Percentiles rank a stretch among this genome's conserved stretches.
Conservation (phyloP, 2,888 invertebrate species). For the Standfussiana lucernea region DNA sequence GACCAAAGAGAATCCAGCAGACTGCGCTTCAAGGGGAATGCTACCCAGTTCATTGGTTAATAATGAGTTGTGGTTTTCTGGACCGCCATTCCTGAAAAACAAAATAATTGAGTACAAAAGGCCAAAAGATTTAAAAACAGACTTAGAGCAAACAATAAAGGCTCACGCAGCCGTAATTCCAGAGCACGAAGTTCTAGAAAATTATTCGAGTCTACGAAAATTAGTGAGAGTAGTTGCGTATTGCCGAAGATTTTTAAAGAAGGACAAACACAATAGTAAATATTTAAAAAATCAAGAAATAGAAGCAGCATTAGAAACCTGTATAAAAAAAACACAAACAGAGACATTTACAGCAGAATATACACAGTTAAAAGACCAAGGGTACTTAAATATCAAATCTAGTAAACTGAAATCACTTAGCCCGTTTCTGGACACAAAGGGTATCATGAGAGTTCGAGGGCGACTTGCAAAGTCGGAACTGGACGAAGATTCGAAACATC, state of each 20-base stretch:
- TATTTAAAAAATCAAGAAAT: not conserved
- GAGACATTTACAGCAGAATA: conserved; percentile 3
- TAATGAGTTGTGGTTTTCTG: conserved; percentile 29
- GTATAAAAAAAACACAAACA: not conserved
- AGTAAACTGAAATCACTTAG: no score
- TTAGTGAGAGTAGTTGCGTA: no score
- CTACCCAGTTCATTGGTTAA: conserved; percentile 10
- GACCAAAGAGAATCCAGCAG: conserved; percentile 49
- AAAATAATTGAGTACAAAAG: conserved; percentile 10
- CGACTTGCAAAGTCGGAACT: conserved; percentile 1
- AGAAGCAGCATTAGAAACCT: not conserved
- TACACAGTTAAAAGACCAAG: not conserved
- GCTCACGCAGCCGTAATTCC: no score
- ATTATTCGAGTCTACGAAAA: no score
- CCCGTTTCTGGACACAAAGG: not conserved
- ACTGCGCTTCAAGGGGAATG: conserved; percentile 50
- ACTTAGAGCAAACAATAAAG: no score
- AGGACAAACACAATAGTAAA: no score
- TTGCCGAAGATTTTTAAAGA: no score
- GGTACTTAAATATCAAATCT: not conserved
- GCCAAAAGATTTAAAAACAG: no score
- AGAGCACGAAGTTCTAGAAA: no score
- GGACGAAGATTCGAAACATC: not conserved
- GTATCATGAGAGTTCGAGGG: conserved; percentile 14
- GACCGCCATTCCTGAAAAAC: conserved; percentile 28